phyloP scores from a whole-genome alignment of 2,797 vertebrate genomes.

The Sebastes dallii region DNA sequence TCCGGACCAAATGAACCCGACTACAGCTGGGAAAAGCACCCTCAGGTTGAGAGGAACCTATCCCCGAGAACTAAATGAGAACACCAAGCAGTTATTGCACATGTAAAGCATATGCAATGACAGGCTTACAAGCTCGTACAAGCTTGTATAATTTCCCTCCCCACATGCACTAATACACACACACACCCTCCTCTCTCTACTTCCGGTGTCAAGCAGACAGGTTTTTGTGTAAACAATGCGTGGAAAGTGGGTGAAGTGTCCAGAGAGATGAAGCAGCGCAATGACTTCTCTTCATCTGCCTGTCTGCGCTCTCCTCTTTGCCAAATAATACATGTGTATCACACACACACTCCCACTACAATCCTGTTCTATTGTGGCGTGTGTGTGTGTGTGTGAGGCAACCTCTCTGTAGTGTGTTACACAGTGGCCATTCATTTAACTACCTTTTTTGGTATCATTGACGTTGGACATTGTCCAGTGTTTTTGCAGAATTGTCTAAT shows the following conservation, averaged over 20 bases:
- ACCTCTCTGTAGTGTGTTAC: background rate
- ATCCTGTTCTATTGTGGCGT: background rate
- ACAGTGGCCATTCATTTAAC: background rate
- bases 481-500: background rate
- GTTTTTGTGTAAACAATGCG: slow-evolving; percentile 50
- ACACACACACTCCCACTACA: background rate
- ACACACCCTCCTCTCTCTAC: background rate
- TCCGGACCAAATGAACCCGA: too few species aligned
- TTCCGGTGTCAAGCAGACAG: background rate
- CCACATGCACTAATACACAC: background rate
- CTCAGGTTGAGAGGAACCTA: background rate
- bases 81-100: background rate
- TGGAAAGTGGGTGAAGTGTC: slow-evolving; percentile 66
- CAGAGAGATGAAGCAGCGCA: slow-evolving; percentile 53
- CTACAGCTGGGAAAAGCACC: too few species aligned
- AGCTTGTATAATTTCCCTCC: slow-evolving; percentile 5
- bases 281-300: slow-evolving; percentile 48
- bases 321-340: slow-evolving; percentile 46
- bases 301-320: slow-evolving; percentile 25
- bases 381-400: background rate
- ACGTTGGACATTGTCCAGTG: background rate
- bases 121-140: slow-evolving; percentile 30
- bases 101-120: slow-evolving; percentile 19
- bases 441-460: background rate
- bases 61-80: background rate